These are phyloP conservation scores for Aix galericulata DNA, from an alignment of 2,113 vertebrate species.

Conservation along the genomic window DNA sequence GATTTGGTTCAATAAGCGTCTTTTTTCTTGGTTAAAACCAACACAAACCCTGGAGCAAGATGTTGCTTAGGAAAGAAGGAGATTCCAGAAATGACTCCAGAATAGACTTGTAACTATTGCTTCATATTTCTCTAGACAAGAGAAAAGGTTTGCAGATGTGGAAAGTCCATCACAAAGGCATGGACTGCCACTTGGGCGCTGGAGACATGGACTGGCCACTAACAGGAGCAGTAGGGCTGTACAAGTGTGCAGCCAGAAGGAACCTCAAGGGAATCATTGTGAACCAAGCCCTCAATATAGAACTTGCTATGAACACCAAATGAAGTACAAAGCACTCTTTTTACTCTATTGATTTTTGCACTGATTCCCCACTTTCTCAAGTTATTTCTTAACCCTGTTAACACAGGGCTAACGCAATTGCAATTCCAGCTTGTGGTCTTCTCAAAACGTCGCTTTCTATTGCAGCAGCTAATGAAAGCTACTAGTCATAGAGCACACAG, in stretches of 20 bases:
- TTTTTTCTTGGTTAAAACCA: neutral
- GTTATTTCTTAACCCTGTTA: neutral
- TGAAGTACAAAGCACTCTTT: neutral
- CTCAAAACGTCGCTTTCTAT: neutral
- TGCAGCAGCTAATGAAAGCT: neutral
- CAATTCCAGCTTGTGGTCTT: neutral
- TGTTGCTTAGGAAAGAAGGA: rapidly evolving
- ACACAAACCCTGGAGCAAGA: neutral
- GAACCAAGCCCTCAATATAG: neutral
- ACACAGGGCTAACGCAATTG: neutral
- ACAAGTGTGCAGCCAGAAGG: neutral
- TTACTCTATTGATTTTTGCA: neutral
- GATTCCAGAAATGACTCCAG: neutral
- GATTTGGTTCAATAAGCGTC: neutral
- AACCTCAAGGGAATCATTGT: neutral
- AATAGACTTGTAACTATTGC: neutral
- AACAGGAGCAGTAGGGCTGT: neutral
- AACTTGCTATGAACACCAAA: neutral
- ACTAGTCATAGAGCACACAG: neutral
- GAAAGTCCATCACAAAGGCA: neutral
- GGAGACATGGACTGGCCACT: neutral
- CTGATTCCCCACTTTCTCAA: neutral
- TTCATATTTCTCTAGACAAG: neutral
- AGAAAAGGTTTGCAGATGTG: neutral
- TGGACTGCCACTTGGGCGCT: rapidly evolving